Evolutionary conservation across 2,888 invertebrate species (phyloP), one percentile per base, ranked within the genome.

Genomic region (Conchocele bisecta): DNA sequence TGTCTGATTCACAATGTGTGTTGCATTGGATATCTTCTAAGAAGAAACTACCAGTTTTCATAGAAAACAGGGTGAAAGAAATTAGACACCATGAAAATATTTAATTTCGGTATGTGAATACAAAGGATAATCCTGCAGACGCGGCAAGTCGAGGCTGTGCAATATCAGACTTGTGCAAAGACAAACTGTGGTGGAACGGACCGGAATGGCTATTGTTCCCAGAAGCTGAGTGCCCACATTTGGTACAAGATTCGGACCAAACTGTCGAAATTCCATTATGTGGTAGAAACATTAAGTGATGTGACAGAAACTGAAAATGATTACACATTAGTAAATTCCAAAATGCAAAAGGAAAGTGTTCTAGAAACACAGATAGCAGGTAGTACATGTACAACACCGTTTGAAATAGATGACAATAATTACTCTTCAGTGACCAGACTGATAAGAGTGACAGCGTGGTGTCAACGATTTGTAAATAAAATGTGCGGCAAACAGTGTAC

Each of bases 381-480:
- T 9, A n/a, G 3, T 5, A 26, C 11, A 4, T 7, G 3, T 15
- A 9, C 3, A 24, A 9, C 61, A 2, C 51, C 61, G 22, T 51
- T 61, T 13, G 51, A 24, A 3, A 61, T 61, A 1, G 41, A 61
- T 15, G n/a, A 17, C 22, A 24, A 29, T 15, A 11, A n/a, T 15
- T 46, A 39, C 42, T 61, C 61, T 17, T 51, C 61, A 51, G 17
- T 15, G 20, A 20, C 33, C 20, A 60, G 17, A 22, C 28, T 61
- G 17, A 1, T 61, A 6, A 33, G 61, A 37, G 51, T 61, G 20
- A 61, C 61, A 5, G 61, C 61, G 15, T 41, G n/a, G 15, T n/a
- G 17, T 11, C 20, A 11, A 20, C 26, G 31, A 7, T 61, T 61
- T 24, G n/a, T 61, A 5, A 26, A 37, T 11, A 39, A 50, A 13